Conservation (phyloP, 2,797 vertebrate species). For the Hyperoplus immaculatus region DNA sequence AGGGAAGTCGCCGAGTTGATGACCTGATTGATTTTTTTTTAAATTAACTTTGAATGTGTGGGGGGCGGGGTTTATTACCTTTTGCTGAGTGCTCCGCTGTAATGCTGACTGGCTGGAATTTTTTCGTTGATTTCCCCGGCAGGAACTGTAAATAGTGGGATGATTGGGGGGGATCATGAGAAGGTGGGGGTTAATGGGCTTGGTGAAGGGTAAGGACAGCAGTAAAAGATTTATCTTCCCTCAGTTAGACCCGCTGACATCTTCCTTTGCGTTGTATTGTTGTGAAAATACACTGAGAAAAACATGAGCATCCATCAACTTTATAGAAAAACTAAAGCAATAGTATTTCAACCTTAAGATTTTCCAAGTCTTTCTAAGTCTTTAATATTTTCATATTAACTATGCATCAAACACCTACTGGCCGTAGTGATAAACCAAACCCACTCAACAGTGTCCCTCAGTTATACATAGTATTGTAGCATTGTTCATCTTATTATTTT, state of each 20-base stretch:
- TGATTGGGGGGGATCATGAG: slow-evolving; percentile 17
- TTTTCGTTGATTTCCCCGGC: too few species aligned
- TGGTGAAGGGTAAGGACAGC: background rate
- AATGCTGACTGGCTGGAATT: slow-evolving; percentile 16
- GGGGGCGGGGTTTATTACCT: slow-evolving; percentile 47
- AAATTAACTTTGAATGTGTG: slow-evolving; percentile 57
- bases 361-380: background rate
- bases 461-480: background rate
- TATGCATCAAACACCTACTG: background rate
- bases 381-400: background rate
- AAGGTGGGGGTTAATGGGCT: background rate
- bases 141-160: slow-evolving; percentile 6
- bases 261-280: background rate
- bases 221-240: background rate
- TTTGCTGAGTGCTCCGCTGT: slow-evolving; percentile 21
- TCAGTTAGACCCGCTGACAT: background rate
- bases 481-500: background rate
- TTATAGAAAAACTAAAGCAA: background rate
- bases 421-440: background rate
- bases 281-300: background rate
- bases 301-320: background rate
- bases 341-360: background rate
- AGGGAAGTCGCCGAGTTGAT: slow-evolving; percentile 53
- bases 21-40: slow-evolving; percentile 68
- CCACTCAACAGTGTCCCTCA: background rate